Conservation (phyloP, 2,113 vertebrate species). For the Salminus brasiliensis region DNA sequence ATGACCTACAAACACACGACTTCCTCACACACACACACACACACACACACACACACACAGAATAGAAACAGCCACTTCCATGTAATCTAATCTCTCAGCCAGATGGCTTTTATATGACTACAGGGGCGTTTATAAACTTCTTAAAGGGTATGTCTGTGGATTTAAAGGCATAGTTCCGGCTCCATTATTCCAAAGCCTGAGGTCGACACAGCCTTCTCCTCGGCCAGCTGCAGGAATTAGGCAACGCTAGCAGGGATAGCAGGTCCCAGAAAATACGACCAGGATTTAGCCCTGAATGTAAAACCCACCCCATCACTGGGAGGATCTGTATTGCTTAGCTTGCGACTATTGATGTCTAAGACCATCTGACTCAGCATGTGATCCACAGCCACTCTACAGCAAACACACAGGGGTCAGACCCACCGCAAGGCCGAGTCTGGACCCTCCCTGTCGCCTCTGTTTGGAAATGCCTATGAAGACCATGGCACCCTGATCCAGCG, state of each 20-base stretch:
- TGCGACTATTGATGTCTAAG: not conserved
- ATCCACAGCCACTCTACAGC: not conserved
- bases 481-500: not conserved
- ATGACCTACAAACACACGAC: constrained; percentile 28
- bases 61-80: constrained; percentile 48
- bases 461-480: not conserved
- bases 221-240: not conserved
- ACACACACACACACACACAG: constrained; percentile 23
- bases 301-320: not conserved
- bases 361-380: not conserved
- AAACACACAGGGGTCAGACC: not conserved
- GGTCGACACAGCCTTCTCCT: constrained; percentile 32
- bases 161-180: constrained; percentile 50
- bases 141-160: constrained; percentile 50
- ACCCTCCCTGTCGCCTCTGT: not conserved
- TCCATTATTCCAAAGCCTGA: constrained; percentile 42
- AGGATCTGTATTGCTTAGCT: not conserved
- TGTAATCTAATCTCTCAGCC: constrained; percentile 60
- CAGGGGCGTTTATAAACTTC: constrained; percentile 58
- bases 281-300: not conserved
- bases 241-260: constrained; percentile 15
- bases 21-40: constrained; percentile 27
- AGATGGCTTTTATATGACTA: constrained; percentile 62
- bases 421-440: not conserved
- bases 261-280: not conserved